phyloP scores from a whole-genome alignment of 2,888 invertebrate species.

The Shargacucullia verbasci region DNA sequence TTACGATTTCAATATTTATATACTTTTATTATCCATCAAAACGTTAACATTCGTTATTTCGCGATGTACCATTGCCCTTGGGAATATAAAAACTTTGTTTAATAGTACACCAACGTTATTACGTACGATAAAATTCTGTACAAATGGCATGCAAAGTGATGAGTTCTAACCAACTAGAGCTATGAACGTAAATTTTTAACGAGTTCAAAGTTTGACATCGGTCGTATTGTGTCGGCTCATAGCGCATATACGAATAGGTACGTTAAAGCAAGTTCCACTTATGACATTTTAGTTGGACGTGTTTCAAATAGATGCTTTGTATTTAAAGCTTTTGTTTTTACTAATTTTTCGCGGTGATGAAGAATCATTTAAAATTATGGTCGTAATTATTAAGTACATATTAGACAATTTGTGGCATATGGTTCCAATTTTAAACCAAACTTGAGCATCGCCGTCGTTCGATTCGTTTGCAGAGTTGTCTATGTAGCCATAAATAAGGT shows the following conservation, averaged over 20 bases:
- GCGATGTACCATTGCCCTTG: slow-evolving; percentile 13
- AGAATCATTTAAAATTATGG: too few relatives aligned
- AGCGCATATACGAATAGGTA: slow-evolving; percentile 33
- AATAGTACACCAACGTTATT: slow-evolving; percentile 48
- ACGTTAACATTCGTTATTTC: slow-evolving; percentile 2
- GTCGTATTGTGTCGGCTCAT: slow-evolving; percentile 52
- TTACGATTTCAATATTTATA: slow-evolving; percentile 10
- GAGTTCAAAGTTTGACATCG: slow-evolving; percentile 70
- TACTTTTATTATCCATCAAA: slow-evolving; percentile 7
- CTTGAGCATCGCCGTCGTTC: too few relatives aligned
- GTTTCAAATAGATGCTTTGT: slow-evolving; percentile 13
- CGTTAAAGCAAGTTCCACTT: slow-evolving; percentile 56
- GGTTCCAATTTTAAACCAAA: too few relatives aligned
- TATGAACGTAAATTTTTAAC: slow-evolving; percentile 70
- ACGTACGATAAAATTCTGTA: slow-evolving; percentile 55
- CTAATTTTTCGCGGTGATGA: too few relatives aligned
- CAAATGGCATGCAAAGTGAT: slow-evolving; percentile 62
- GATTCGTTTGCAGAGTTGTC: too few relatives aligned
- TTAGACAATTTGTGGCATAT: too few relatives aligned
- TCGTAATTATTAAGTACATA: too few relatives aligned
- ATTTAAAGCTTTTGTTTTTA: slow-evolving; percentile 7
- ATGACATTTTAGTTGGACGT: slow-evolving; percentile 30
- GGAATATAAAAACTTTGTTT: slow-evolving; percentile 43
- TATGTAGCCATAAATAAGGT: too few relatives aligned
- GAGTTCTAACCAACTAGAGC: slow-evolving; percentile 62